Conservation (phyloP, 2,113 vertebrate genomes). For the Nansenia antarctica region DNA sequence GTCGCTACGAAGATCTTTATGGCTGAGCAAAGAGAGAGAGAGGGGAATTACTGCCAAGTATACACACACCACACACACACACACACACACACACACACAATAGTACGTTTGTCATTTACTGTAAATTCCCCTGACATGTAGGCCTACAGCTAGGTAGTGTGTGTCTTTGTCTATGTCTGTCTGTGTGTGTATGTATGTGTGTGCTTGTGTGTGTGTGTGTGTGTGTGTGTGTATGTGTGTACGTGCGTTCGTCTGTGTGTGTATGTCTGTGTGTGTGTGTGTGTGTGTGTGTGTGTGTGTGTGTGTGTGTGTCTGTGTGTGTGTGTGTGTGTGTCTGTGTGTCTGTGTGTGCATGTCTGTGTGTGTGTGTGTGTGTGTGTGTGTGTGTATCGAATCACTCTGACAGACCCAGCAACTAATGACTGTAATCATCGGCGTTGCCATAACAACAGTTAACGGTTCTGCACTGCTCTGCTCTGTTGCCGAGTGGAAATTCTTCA, state of each 20-base stretch:
- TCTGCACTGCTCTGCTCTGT: too few relatives aligned
- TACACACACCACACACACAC: too few relatives aligned
- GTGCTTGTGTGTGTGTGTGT: too few relatives aligned
- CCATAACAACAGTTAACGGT: constrained; percentile 64
- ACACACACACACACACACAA: too few relatives aligned
- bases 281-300: constrained; percentile 23
- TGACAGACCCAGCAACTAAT: constrained; percentile 57
- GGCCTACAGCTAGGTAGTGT: too few relatives aligned
- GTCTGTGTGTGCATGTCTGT: neutral
- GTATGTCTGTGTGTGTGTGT: too few relatives aligned
- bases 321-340: constrained; percentile 16
- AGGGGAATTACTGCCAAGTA: neutral
- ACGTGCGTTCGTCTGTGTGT: too few relatives aligned
- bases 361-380: constrained; percentile 5
- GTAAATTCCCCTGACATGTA: too few relatives aligned
- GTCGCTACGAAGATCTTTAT: constrained; percentile 98
- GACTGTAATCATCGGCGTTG: constrained; percentile 70
- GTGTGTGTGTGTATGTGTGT: too few relatives aligned
- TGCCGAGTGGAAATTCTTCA: constrained; percentile 28
- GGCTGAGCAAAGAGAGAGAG: constrained; percentile 71
- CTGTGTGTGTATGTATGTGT: too few relatives aligned
- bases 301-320: neutral
- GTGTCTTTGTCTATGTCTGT: neutral
- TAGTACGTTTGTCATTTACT: too few relatives aligned
- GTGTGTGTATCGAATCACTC: constrained; percentile 25